These are phyloP conservation scores for Acinonyx jubatus DNA, from an alignment of 2,113 vertebrate genomes.

Conservation along the genomic window DNA sequence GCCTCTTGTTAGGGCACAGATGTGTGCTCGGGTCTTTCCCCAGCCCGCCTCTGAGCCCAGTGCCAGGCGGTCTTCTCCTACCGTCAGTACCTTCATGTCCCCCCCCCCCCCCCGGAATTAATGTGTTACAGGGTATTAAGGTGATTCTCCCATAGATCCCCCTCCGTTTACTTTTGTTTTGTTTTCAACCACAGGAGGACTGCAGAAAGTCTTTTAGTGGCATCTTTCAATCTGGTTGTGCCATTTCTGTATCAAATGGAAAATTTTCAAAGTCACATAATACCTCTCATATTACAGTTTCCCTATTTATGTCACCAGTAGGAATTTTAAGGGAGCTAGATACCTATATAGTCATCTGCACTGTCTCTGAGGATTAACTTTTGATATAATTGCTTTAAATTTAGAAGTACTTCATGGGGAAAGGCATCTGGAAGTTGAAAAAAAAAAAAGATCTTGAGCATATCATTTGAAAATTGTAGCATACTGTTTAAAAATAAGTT, in stretches of 20 bases:
- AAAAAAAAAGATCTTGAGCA: not conserved
- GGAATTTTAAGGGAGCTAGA: not conserved
- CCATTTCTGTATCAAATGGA: conserved; percentile 1
- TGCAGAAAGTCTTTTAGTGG: not conserved
- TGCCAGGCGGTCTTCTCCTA: not conserved
- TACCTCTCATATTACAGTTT: not conserved
- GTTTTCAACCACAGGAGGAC: not conserved
- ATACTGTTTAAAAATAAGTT: not conserved
- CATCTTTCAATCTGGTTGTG: not conserved
- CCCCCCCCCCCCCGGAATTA: not conserved
- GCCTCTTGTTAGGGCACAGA: not conserved
- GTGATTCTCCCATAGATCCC: not conserved
- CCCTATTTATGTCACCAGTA: not conserved
- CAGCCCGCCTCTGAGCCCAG: not conserved
- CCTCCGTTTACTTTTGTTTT: not conserved
- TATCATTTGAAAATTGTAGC: conserved; percentile 15
- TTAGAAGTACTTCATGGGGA: not conserved
- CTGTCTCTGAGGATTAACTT: not conserved
- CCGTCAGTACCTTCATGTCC: not conserved
- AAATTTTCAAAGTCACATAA: not conserved
- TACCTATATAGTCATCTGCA: not conserved
- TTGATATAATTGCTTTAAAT: not conserved
- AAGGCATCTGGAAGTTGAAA: not conserved
- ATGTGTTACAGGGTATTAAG: not conserved
- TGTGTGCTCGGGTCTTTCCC: not conserved